phyloP scores from a whole-genome alignment of 2,113 vertebrate species.

The Dendrocopos noguchii region DNA sequence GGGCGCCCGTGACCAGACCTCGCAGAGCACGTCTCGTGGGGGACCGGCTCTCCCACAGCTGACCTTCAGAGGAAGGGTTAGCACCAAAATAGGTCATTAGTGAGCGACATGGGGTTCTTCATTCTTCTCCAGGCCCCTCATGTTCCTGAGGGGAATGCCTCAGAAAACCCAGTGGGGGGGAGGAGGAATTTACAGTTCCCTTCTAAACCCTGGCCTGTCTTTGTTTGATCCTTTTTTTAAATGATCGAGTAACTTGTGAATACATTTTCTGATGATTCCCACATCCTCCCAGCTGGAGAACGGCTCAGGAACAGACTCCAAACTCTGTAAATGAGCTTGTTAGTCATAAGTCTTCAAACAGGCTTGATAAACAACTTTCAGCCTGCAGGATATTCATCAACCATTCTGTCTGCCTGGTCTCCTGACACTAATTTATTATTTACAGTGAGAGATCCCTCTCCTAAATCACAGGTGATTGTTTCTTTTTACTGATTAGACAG shows the following conservation, averaged over 20 bases:
- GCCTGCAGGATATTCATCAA: slow-evolving; percentile 64
- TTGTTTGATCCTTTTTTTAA: slow-evolving; percentile 57
- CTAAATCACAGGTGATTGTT: slow-evolving; percentile 69
- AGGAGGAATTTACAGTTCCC: slow-evolving; percentile 49
- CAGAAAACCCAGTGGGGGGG: slow-evolving; percentile 7
- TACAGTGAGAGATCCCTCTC: slow-evolving; percentile 36
- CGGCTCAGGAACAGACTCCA: slow-evolving; percentile 49
- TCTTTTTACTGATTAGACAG: slow-evolving; percentile 44
- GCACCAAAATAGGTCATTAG: slow-evolving; percentile 42
- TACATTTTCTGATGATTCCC: slow-evolving; percentile 72
- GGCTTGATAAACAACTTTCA: slow-evolving; percentile 70
- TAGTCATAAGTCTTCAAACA: slow-evolving; percentile 69
- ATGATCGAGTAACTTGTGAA: slow-evolving; percentile 69
- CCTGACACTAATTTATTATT: slow-evolving; percentile 58
- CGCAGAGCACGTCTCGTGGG: rapidly evolving
- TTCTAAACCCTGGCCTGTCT: slow-evolving; percentile 58
- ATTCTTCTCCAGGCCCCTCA: neutral
- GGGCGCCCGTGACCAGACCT: neutral
- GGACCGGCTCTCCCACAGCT: neutral
- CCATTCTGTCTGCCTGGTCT: slow-evolving; percentile 59
- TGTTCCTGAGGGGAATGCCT: slow-evolving; percentile 48
- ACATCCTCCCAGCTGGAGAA: slow-evolving; percentile 72
- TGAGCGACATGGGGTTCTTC: neutral
- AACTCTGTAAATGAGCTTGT: slow-evolving; percentile 67
- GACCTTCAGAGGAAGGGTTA: neutral